Base-by-base conservation (phyloP, 2,888 invertebrate genomes). In the Camponotus fellah region DNA sequence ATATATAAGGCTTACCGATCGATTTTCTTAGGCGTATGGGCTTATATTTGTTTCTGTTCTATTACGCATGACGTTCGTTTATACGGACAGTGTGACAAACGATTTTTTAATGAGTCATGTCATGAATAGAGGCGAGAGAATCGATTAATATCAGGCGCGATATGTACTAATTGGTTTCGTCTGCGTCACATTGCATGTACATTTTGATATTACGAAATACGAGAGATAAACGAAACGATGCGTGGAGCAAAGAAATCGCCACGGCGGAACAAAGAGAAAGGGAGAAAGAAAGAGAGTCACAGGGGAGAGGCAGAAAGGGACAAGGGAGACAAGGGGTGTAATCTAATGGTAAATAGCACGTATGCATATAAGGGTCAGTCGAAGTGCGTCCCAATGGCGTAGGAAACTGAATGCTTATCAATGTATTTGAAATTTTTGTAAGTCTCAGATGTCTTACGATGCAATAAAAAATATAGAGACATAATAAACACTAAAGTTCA, bases 331-430 rank as follows among this genome's bases (percentile, higher is more conserved):
- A 74, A 82, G 85, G 88, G 88, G 66, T 86, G 86, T 88, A 89
- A 88, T 88, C 89, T 89, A 87, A 88, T 88, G 87, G 89, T 87
- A 88, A 88, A 88, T 82, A 87, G 86, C 85, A 74, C 62, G 80
- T 80, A 83, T 87, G 84, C 87, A 66, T 84, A 87, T 71, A 58
- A 84, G 89, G 77, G 83, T 85, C 82, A 76, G 80, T 71, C 71
- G 72, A 79, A 79, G 32, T 46, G 21, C 37, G 62, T 79, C 32
- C 21, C 82, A 85, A n/a, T 34, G 87, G 89, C 88, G 89, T 88
- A 83, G 79, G 37, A 62, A 21, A 80, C 12, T 40, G 43, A 53
- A 76, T 76, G 53, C 12, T 26, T 53, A 76, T 65, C 49, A 64
- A 72, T 37, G 17, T 34, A 14, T 49, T 17, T 2, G 3, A 43